Evolutionary conservation across 2,113 vertebrate genomes (phyloP).

Genomic region (Hypanus sabinus): DNA sequence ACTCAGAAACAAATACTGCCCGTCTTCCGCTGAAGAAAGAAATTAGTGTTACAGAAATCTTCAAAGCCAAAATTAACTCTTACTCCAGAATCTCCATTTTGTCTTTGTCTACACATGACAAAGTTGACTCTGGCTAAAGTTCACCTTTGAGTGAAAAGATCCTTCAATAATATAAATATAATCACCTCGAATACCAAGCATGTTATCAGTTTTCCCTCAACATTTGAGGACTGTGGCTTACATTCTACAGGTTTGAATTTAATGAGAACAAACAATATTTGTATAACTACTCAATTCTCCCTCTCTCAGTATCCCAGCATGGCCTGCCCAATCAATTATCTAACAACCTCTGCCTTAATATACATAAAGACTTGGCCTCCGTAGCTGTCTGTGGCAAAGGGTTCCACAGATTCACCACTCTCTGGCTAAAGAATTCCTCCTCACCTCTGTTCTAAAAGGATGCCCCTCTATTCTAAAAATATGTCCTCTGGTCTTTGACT

Average conservation of each 20-base stretch:
- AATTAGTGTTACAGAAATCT: not conserved
- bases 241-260: not conserved
- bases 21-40: constrained; percentile 72
- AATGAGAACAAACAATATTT: not conserved
- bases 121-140: not conserved
- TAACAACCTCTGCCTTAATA: too few relatives aligned
- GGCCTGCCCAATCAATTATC: too few relatives aligned
- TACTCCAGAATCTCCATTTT: not conserved
- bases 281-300: not conserved
- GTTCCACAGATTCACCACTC: too few relatives aligned
- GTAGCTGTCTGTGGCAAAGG: too few relatives aligned
- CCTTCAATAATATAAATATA: not conserved
- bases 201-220: not conserved
- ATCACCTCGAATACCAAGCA: not conserved
- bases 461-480: too few relatives aligned
- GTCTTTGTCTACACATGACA: not conserved
- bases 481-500: too few relatives aligned
- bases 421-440: too few relatives aligned
- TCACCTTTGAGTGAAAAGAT: not conserved
- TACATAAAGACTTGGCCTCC: too few relatives aligned
- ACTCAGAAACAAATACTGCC: constrained; percentile 96
- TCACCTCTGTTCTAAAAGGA: too few relatives aligned
- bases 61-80: not conserved
- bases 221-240: not conserved
- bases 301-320: too few relatives aligned